These are phyloP conservation scores for Drosophila putrida DNA, from an alignment of 2,888 invertebrate species.

Conservation along the genomic window DNA sequence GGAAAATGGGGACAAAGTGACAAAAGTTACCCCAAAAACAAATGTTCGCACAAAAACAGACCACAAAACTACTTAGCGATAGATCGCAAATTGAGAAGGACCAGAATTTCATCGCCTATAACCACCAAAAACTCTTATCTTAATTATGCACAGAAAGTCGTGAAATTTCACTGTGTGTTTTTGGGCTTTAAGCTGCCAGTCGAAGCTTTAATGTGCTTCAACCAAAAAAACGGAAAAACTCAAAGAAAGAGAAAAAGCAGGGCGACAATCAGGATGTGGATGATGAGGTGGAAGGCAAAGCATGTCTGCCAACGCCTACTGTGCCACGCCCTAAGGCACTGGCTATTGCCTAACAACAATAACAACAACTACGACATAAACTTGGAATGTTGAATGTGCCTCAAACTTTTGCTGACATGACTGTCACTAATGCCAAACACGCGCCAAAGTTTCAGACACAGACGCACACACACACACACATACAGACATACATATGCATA, in stretches of 20 bases:
- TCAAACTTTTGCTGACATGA: slow-evolving; percentile 82
- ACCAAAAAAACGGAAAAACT: slow-evolving; percentile 2
- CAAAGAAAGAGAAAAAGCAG: neutral
- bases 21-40: slow-evolving; percentile 7
- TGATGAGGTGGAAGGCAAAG: slow-evolving; percentile 35
- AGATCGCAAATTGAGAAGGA: neutral
- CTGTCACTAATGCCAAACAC: slow-evolving; percentile 82
- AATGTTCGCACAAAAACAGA: slow-evolving; percentile 25
- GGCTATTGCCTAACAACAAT: slow-evolving; percentile 17
- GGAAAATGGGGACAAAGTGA: slow-evolving; percentile 20
- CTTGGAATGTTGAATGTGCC: slow-evolving; percentile 79
- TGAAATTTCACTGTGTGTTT: slow-evolving; percentile 21
- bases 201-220: slow-evolving; percentile 53
- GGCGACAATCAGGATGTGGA: slow-evolving; percentile 26
- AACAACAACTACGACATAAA: slow-evolving; percentile 60
- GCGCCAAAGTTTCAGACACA: slow-evolving; percentile 80
- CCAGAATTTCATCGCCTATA: neutral
- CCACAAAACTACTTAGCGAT: slow-evolving; percentile 23
- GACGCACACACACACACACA: slow-evolving; percentile 42
- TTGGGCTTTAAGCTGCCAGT: slow-evolving; percentile 50
- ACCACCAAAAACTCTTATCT: slow-evolving; percentile 39
- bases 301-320: slow-evolving; percentile 66
- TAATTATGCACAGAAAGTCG: slow-evolving; percentile 56
- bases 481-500: slow-evolving; percentile 9
- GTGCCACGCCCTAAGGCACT: slow-evolving; percentile 46